Percentiles rank a stretch among this genome's conserved stretches.
Evolutionary conservation across 2,888 invertebrate species (phyloP).

Genomic region (Petrophora chlorosata): DNA sequence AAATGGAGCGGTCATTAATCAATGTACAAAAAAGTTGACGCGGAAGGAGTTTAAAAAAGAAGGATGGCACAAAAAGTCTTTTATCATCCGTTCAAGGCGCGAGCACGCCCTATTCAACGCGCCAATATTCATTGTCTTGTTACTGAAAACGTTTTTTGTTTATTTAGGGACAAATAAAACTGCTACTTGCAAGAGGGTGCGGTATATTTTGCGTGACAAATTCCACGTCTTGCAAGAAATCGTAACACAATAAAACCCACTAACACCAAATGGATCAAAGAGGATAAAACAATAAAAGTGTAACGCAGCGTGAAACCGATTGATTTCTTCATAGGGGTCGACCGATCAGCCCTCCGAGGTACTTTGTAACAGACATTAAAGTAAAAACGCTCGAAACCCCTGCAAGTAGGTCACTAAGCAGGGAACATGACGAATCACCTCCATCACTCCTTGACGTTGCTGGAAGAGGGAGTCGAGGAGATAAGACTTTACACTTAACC

Average conservation of each 20-base stretch:
- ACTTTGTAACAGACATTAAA: constrained; percentile 49
- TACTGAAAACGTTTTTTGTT: constrained; percentile 39
- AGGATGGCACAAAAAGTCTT: constrained; percentile 58
- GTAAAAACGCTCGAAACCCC: constrained; percentile 53
- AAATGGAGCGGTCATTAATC: constrained; percentile 63
- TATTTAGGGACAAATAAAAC: constrained; percentile 33
- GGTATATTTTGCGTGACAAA: constrained; percentile 19
- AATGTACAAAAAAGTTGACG: constrained; percentile 60
- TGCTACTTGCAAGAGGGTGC: neutral
- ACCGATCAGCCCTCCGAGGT: constrained; percentile 45
- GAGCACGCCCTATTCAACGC: constrained; percentile 49
- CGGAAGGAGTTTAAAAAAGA: constrained; percentile 58
- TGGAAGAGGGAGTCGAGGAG: constrained; percentile 55
- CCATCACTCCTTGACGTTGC: constrained; percentile 66
- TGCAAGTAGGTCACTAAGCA: constrained; percentile 69
- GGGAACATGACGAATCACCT: constrained; percentile 73
- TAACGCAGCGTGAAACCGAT: constrained; percentile 58
- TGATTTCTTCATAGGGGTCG: constrained; percentile 60
- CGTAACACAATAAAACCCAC: constrained; percentile 25
- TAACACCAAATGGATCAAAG: constrained; percentile 43
- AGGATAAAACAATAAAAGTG: constrained; percentile 59
- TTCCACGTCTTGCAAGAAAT: constrained; percentile 27
- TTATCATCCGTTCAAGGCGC: constrained; percentile 49
- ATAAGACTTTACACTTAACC: constrained; percentile 66
- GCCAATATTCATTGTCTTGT: constrained; percentile 44